These are phyloP conservation scores for Spisula solida DNA, from an alignment of 2,888 invertebrate genomes.

Conservation along the genomic window DNA sequence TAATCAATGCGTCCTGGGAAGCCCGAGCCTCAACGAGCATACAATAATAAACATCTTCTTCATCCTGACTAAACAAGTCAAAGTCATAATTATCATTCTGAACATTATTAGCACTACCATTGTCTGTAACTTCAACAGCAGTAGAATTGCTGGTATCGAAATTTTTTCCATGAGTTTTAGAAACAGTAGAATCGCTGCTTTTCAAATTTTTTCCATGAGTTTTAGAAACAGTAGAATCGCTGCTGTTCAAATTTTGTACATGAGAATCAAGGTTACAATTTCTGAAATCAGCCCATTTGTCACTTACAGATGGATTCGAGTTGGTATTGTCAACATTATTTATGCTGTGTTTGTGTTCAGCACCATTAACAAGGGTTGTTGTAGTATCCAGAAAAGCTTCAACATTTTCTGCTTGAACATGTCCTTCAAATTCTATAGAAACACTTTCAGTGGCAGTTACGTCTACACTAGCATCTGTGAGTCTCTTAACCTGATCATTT, in stretches of 20 bases:
- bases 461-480: background rate
- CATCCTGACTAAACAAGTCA: slow-evolving; percentile 60
- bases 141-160: too few relatives aligned
- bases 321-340: background rate
- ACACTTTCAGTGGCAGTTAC: background rate
- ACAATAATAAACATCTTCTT: slow-evolving; percentile 67
- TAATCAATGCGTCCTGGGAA: slow-evolving; percentile 76
- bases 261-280: background rate
- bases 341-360: background rate
- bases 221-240: background rate
- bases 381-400: background rate
- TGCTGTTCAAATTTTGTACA: background rate
- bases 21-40: slow-evolving; percentile 75
- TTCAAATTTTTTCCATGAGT: too few relatives aligned
- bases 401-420: background rate
- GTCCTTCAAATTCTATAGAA: background rate
- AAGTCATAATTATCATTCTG: slow-evolving; percentile 34
- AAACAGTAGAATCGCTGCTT: background rate
- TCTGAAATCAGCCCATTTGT: background rate
- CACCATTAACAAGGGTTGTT: background rate
- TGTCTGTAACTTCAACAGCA: background rate
- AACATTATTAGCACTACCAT: background rate
- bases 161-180: too few relatives aligned
- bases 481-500: background rate
- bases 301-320: background rate